Conservation (phyloP, 2,113 vertebrate species). For the Aplodontia rufa region DNA sequence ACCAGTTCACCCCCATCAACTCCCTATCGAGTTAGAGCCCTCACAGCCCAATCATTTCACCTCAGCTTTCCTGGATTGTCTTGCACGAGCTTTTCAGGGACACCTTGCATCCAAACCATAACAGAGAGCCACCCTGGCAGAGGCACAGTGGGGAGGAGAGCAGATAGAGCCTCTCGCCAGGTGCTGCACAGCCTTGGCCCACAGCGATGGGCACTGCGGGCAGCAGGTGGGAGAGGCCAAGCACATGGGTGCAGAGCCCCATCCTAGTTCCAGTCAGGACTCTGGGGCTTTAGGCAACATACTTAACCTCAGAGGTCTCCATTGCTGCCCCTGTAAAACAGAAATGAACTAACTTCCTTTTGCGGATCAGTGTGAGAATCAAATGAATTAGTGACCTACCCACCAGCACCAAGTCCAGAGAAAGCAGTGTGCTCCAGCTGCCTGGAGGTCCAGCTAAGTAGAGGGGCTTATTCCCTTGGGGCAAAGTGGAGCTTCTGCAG, state of each 20-base stretch:
- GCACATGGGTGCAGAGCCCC: neutral
- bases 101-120: no score
- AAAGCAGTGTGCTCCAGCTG: accelerated
- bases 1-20: no score
- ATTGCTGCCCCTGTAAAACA: neutral
- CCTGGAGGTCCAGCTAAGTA: neutral
- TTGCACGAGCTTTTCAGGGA: no score
- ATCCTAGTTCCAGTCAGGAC: neutral
- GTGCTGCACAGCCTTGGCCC: neutral
- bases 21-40: no score
- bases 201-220: neutral
- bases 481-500: neutral
- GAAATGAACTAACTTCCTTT: neutral
- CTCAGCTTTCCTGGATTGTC: no score
- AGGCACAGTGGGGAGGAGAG: neutral
- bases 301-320: neutral
- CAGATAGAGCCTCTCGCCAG: neutral
- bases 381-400: neutral
- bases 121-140: neutral
- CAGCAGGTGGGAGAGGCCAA: no score
- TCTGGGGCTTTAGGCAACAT: neutral
- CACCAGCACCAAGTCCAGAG: neutral
- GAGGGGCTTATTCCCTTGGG: neutral
- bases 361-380: neutral
- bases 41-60: no score